Conservation (phyloP, 2,797 vertebrate genomes). For the Danio aesculapii region DNA sequence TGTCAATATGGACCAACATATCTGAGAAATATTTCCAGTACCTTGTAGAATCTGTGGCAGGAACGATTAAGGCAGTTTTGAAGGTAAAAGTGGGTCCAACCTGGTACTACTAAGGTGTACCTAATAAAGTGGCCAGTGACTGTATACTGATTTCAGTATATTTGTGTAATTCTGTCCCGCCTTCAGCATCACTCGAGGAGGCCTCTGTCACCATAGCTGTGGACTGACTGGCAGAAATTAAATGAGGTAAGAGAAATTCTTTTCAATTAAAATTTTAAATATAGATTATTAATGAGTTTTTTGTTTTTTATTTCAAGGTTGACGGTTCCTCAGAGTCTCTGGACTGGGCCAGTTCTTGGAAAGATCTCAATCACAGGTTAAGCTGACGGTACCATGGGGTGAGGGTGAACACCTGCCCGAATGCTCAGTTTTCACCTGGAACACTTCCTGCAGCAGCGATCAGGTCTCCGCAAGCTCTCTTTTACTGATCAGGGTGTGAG, state of each 20-base stretch:
- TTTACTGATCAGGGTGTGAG: conserved; percentile 48
- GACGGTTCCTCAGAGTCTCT: background rate
- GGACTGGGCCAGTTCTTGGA: background rate
- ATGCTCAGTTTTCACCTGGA: conserved; percentile 46
- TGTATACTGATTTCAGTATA: conserved; percentile 1
- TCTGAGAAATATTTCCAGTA: no score
- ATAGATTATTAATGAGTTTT: background rate
- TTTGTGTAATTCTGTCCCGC: conserved; percentile 16
- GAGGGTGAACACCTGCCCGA: conserved; percentile 24
- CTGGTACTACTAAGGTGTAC: no score
- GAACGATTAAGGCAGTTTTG: no score
- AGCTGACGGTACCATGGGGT: conserved; percentile 2
- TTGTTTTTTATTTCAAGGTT: conserved; percentile 5
- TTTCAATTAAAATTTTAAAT: background rate
- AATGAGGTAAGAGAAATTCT: conserved; percentile 26
- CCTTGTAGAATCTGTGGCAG: no score
- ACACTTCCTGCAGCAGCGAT: conserved; percentile 41
- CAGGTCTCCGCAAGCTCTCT: conserved; percentile 32
- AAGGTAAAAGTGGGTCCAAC: no score
- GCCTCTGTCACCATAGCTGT: conserved; percentile 29
- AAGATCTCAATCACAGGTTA: conserved; percentile 41
- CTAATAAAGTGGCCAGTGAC: no score
- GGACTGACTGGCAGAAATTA: conserved; percentile 23
- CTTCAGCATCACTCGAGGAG: conserved; percentile 32
- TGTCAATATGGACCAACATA: no score